Percentiles rank a stretch among this genome's conserved stretches.
Conservation (phyloP, 2,113 vertebrate genomes). For the Benitochromis conjunctus region DNA sequence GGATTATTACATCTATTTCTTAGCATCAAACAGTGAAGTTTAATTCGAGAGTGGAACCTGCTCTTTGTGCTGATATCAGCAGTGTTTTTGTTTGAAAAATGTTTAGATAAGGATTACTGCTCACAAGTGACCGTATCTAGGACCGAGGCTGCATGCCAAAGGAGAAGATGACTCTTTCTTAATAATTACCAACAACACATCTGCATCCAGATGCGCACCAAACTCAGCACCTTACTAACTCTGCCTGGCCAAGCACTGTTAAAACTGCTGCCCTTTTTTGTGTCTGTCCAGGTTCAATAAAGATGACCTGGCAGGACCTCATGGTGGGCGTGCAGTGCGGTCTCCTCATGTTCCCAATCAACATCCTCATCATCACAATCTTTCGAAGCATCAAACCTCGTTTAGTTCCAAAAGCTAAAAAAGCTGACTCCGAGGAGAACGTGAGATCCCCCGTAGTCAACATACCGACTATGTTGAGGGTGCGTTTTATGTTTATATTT, state of each 20-base stretch:
- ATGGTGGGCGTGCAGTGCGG: conserved; percentile 78
- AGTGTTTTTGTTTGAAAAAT: not conserved
- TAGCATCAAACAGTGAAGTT: not conserved
- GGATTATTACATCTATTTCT: not conserved
- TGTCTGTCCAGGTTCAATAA: conserved; percentile 47
- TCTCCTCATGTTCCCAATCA: conserved; percentile 82
- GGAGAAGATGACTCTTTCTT: not conserved
- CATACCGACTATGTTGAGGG: conserved; percentile 64
- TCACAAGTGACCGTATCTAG: not conserved
- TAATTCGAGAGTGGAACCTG: not conserved
- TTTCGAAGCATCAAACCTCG: conserved; percentile 76
- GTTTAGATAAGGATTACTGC: not conserved
- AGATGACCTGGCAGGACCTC: conserved; percentile 71
- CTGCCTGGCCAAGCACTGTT: not conserved
- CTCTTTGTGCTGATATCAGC: not conserved
- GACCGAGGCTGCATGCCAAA: not conserved
- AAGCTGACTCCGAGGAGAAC: not conserved
- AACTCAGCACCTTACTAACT: not conserved
- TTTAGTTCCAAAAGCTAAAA: conserved; percentile 19
- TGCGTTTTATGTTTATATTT: conserved; percentile 1
- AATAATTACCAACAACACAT: not conserved
- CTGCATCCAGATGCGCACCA: not conserved
- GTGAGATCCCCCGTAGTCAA: conserved; percentile 1
- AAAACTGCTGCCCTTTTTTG: not conserved
- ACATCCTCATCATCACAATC: conserved; percentile 81